Base-by-base conservation (phyloP, 2,888 invertebrate genomes). In the Drosophila nigritarsus region DNA sequence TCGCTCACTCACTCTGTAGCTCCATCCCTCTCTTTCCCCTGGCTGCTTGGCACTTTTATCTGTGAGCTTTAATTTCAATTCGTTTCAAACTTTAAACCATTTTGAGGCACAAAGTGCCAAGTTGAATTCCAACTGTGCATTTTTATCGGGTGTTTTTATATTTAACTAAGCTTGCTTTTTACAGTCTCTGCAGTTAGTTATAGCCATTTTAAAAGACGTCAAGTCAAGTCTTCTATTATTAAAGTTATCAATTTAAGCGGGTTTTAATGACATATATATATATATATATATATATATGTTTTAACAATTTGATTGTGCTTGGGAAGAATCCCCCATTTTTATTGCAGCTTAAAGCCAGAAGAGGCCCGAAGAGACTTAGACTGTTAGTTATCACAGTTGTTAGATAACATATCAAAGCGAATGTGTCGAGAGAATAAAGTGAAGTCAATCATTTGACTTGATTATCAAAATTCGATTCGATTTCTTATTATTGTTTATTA, bases 21-120 rank as follows among this genome's bases (percentile, higher is more conserved):
- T 8, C 18, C 18, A 3, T 48, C 32, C 8, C 18, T 58, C 36
- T 34, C 15, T 36, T 9, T 27, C 32, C 20, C 6, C 27, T 34
- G 45, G 38, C 42, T 27, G 65, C 32, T 54, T 73, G 60, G 30
- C 24, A 59, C 27, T 30, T 34, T 29, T 20, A 60, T 42, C 48
- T 51, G 59, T n/a, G n/a, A 40, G 20, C 78, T 78, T 80, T 77
- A 76, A 78, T 62, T 63, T 65, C 20, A 62, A 53, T 56, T 59
- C 15, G 36, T 65, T 53, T 32, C 3, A 32, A 32, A 36, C 63
- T 63, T 78, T 70, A 64, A 68, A 54, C 36, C 55, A 51, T 50
- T 58, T 60, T 58, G 15, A 59, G 53, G 30, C 45, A 38, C 58
- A 69, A 71, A 71, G 58, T 62, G 56, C 9, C 54, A 74, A 82